Evolutionary conservation across 1,140 invertebrate species (phyloP), one percentile per base, ranked within the genome.

Genomic region (Drosophila santomea): DNA sequence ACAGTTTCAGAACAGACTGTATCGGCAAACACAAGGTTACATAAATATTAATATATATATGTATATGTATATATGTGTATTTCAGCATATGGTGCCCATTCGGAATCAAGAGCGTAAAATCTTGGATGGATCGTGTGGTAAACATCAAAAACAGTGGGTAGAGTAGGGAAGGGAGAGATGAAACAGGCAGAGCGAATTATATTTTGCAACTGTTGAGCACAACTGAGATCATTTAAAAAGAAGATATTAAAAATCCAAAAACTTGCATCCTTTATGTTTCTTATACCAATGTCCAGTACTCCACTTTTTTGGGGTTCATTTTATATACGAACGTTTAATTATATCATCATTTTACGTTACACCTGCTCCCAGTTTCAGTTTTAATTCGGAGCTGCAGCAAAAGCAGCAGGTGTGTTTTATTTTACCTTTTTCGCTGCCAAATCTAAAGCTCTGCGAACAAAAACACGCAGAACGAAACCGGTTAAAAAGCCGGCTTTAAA

Each of bases 181-280:
- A 38, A 45, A 55, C 58, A 75, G 75, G 54, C 15, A 58, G 52
- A 43, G 20, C 11, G 43, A 77, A 77, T 81, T 54, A 64, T 61
- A 50, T 66, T 32, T 86, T 62, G 57, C 82, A 84, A 63, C 78
- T 84, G 78, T 56, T 68, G 20, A 32, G 8, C 15, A 47, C 35
- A 38, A 15, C 8, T 3, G 14, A 32, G 2, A 32, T 66, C 17
- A 66, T 47, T 62, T 17, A 17, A 6, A 5, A 2, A 5, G 20
- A 2, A 10, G 23, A 62, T 20, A 45, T 15, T 4, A 25, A 25
- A 11, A 20, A 41, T 35, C 5, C 1, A 47, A 17, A 11, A 38
- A 10, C 15, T 1, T 2, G 14, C 6, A 14, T 64, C 7, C 3
- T 47, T 64, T 47, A 41, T 7, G 6, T 25, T 20, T 52, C 28